A percentile compares a stretch with the other conserved stretches of the same genome.
Evolutionary conservation across 2,113 vertebrate genomes (phyloP).

Genomic region (Sylvia atricapilla): DNA sequence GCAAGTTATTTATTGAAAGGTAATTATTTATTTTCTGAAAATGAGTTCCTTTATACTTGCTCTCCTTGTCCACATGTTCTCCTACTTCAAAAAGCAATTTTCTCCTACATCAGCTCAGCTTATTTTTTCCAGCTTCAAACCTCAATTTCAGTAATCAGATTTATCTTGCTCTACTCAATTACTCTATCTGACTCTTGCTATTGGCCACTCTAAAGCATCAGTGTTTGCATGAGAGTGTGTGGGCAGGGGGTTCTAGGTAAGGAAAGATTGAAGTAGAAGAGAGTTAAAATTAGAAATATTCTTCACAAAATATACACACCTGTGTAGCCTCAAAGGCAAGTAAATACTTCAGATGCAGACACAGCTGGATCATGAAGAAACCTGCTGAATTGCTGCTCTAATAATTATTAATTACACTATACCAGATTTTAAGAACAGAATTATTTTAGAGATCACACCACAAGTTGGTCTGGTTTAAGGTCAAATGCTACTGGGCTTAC

Average conservation of each 20-base stretch:
- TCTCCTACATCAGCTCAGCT: background rate
- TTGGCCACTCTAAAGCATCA: background rate
- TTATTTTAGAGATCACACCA: background rate
- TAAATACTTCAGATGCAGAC: background rate
- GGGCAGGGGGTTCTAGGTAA: background rate
- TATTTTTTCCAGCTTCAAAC: background rate
- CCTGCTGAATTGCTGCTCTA: background rate
- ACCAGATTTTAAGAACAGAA: background rate
- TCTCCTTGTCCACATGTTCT: background rate
- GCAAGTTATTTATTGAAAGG: background rate
- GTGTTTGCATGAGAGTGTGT: background rate
- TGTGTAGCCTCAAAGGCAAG: background rate
- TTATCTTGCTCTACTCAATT: background rate
- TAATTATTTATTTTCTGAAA: background rate
- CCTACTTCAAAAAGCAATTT: background rate
- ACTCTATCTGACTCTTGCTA: background rate
- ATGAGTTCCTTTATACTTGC: background rate
- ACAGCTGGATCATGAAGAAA: background rate
- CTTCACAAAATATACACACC: background rate
- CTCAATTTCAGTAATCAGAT: background rate
- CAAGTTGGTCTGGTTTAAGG: background rate
- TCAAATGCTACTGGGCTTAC: background rate
- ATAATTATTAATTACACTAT: background rate
- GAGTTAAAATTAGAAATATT: background rate
- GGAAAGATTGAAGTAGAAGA: background rate